These are phyloP conservation scores for Bradypus variegatus DNA, from an alignment of 2,797 vertebrate genomes.

Conservation along the genomic window DNA sequence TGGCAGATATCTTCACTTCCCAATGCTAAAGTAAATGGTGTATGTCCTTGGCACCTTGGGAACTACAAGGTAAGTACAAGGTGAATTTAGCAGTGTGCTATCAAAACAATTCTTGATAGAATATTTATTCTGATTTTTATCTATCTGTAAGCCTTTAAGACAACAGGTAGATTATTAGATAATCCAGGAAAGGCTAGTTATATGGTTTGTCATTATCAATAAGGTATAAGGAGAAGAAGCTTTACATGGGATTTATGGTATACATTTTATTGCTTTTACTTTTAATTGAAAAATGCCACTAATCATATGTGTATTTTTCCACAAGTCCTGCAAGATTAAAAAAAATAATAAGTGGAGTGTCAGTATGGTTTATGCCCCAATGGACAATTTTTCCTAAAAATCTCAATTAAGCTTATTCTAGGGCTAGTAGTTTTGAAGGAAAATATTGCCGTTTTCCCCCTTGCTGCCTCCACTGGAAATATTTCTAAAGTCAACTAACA, in stretches of 20 bases:
- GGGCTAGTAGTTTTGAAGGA: slow-evolving; percentile 28
- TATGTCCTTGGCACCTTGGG: not conserved
- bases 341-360: slow-evolving; percentile 10
- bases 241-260: not conserved
- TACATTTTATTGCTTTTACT: slow-evolving; percentile 29
- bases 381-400: slow-evolving; percentile 51
- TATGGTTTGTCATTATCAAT: not conserved
- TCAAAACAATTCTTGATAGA: not conserved
- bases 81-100: not conserved
- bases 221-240: not conserved
- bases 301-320: not conserved
- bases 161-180: not conserved
- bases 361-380: not conserved
- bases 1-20: not conserved
- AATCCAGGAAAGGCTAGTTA: not conserved
- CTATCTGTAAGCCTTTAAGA: not conserved
- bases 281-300: slow-evolving; percentile 31
- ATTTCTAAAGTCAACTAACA: slow-evolving; percentile 59
- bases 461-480: slow-evolving; percentile 40
- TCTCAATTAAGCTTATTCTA: slow-evolving; percentile 54
- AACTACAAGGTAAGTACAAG: not conserved
- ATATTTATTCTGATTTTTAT: not conserved
- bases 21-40: not conserved
- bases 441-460: slow-evolving; percentile 44
- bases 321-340: slow-evolving; percentile 20